A percentile compares a stretch with the other conserved stretches of the same genome.
Conservation (phyloP, 1,140 invertebrate species). For the Paramacrobiotus metropolitanus region DNA sequence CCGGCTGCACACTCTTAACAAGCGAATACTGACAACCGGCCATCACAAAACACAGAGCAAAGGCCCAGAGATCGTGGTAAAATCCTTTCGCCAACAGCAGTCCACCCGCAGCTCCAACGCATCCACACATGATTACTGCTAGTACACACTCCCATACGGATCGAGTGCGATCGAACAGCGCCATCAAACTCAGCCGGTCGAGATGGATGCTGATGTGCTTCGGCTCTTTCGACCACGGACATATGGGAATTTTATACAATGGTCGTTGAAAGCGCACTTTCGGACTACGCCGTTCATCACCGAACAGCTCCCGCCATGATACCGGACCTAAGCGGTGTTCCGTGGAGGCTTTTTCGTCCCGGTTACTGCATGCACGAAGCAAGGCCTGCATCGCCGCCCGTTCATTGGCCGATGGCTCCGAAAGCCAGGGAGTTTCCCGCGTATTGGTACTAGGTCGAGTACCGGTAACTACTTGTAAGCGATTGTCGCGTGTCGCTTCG, state of each 20-base stretch:
- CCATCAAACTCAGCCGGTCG: constrained; percentile 69
- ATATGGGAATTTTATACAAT: constrained; percentile 3
- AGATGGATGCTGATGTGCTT: constrained; percentile 39
- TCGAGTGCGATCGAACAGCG: constrained; percentile 67
- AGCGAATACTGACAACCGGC: constrained; percentile 91
- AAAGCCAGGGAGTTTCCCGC: no score
- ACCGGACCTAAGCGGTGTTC: not conserved
- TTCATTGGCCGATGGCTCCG: no score
- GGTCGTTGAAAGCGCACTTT: not conserved
- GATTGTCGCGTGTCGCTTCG: no score
- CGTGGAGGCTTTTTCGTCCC: not conserved
- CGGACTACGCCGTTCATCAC: constrained; percentile 3
- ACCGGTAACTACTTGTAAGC: no score
- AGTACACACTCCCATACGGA: constrained; percentile 58
- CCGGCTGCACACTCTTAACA: constrained; percentile 92
- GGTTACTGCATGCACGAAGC: no score
- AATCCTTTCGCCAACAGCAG: constrained; percentile 55
- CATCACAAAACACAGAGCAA: constrained; percentile 87
- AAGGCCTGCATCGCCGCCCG: no score
- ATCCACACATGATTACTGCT: constrained; percentile 55
- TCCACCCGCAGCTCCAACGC: constrained; percentile 60
- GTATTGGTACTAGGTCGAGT: no score
- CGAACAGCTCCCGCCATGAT: not conserved
- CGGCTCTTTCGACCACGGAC: constrained; percentile 4
- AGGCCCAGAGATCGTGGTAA: constrained; percentile 72